Percentiles rank a stretch among this genome's conserved stretches.
phyloP scores from a whole-genome alignment of 2,797 vertebrate species.

The Trachops cirrhosus region DNA sequence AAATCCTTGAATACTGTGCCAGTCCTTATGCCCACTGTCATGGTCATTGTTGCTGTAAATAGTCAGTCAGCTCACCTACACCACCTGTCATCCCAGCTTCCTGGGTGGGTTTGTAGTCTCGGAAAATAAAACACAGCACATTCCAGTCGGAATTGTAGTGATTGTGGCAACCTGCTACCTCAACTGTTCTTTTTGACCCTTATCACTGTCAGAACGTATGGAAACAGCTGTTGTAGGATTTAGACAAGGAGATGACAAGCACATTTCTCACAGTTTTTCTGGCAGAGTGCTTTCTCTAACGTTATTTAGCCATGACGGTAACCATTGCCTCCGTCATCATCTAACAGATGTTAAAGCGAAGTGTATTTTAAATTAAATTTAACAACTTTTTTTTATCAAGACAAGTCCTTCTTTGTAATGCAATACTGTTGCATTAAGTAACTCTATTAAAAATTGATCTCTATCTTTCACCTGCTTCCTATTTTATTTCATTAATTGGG shows the following conservation, averaged over 20 bases:
- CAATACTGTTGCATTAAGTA: background rate
- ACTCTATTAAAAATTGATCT: background rate
- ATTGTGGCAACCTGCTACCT: background rate
- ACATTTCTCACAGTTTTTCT: background rate
- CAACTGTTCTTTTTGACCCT: background rate
- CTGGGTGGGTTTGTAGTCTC: background rate
- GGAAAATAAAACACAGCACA: background rate
- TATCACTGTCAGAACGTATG: background rate
- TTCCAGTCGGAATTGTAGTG: background rate
- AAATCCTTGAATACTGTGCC: background rate
- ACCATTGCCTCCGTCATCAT: background rate
- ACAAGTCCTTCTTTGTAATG: background rate
- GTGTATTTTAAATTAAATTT: background rate
- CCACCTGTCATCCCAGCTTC: background rate
- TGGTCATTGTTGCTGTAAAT: background rate
- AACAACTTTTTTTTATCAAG: background rate
- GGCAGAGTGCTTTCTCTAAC: background rate
- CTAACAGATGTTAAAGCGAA: background rate
- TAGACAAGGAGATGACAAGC: background rate
- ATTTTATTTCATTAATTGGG: background rate
- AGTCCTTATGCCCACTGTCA: background rate
- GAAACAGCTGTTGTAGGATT: background rate
- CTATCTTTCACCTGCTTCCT: background rate
- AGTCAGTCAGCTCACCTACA: background rate
- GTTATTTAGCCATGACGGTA: background rate